Evolutionary conservation across 53 echinoderm and acorn worm genomes (phyloP).

Genomic region (Pentamera pediparva): DNA sequence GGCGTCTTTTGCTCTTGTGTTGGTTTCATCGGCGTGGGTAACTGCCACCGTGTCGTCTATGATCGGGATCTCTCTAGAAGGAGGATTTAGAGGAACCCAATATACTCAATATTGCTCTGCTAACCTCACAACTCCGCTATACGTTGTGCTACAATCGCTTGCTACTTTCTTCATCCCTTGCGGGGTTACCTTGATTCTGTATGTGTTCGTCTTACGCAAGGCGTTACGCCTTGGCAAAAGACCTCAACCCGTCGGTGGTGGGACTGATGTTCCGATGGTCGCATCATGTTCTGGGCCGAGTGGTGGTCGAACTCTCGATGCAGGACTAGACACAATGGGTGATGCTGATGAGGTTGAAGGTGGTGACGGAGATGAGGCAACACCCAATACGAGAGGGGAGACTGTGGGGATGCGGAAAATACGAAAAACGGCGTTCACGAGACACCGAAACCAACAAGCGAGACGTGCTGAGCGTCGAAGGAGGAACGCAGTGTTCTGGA

Average conservation of each 20-base stretch:
- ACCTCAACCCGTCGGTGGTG: too few relatives aligned
- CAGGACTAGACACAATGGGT: not conserved
- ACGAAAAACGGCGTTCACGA: not conserved
- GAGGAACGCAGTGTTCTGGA: not conserved
- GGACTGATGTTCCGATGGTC: too few relatives aligned
- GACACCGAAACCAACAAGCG: too few relatives aligned
- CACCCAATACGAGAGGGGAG: not conserved
- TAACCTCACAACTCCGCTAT: not conserved
- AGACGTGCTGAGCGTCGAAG: too few relatives aligned
- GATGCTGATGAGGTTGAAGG: not conserved
- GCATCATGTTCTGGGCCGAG: too few relatives aligned
- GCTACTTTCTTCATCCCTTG: not conserved
- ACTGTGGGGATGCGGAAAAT: not conserved
- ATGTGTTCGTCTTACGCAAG: not conserved
- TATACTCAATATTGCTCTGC: not conserved
- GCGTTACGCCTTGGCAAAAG: too few relatives aligned
- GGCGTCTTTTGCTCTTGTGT: constrained; percentile 3
- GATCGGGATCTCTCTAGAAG: too few relatives aligned
- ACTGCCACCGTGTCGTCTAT: not conserved
- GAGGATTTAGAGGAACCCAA: too few relatives aligned
- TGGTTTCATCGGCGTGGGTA: constrained; percentile 21
- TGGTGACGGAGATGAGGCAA: not conserved
- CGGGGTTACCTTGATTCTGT: not conserved
- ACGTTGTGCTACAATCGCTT: not conserved
- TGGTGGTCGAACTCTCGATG: too few relatives aligned